Percentiles rank a stretch among this genome's conserved stretches.
Conservation (phyloP, 2,888 invertebrate species). For the Reticulitermes lucifugus region DNA sequence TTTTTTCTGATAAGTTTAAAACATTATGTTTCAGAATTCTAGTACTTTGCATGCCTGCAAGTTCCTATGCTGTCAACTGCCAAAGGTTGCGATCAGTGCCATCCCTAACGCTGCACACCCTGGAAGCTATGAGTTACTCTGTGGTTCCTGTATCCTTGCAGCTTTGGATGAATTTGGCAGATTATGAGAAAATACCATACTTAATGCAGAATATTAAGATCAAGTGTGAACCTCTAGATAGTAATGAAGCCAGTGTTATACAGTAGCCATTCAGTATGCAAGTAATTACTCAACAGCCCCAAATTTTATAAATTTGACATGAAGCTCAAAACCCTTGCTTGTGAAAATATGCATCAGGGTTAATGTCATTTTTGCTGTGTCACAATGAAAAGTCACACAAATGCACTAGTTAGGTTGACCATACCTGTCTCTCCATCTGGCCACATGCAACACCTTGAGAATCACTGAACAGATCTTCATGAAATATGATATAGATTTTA, state of each 20-base stretch:
- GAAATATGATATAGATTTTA: too few species aligned
- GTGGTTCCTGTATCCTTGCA: slow-evolving; percentile 68
- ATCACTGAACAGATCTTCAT: too few species aligned
- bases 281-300: too few species aligned
- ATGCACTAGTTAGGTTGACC: too few species aligned
- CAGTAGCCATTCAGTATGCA: background rate
- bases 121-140: slow-evolving; percentile 70
- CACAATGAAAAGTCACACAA: too few species aligned
- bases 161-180: slow-evolving; percentile 68
- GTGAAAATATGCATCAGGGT: too few species aligned
- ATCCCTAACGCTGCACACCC: slow-evolving; percentile 67
- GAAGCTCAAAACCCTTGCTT: too few species aligned
- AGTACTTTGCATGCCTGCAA: slow-evolving; percentile 65
- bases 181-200: slow-evolving; percentile 73
- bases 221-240: slow-evolving; percentile 39
- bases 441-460: too few species aligned
- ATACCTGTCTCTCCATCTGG: too few species aligned
- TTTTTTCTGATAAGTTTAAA: too few species aligned
- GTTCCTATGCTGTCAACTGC: slow-evolving; percentile 71
- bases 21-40: slow-evolving; percentile 38
- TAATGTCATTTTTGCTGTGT: too few species aligned
- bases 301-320: too few species aligned
- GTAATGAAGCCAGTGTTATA: slow-evolving; percentile 23
- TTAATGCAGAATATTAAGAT: slow-evolving; percentile 65
- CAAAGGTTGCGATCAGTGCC: slow-evolving; percentile 68